A percentile compares a stretch with the other conserved stretches of the same genome.
Conservation (phyloP, 2,888 invertebrate genomes). For the Marronus borbonicus region DNA sequence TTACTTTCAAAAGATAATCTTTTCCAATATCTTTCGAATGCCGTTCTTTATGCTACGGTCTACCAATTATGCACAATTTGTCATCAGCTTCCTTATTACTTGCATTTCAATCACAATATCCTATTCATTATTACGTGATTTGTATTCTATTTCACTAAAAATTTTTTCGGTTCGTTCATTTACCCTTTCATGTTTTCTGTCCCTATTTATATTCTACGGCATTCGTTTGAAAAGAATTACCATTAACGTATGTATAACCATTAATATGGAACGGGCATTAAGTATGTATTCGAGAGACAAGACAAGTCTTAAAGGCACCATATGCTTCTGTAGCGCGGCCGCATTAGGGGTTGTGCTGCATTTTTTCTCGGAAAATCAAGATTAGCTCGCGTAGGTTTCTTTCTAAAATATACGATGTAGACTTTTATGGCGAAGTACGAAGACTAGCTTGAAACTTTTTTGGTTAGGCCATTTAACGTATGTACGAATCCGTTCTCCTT, state of each 20-base stretch:
- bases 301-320: neutral
- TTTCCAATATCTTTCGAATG: too few relatives aligned
- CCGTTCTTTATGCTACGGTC: too few relatives aligned
- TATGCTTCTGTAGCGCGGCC: neutral
- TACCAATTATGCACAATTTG: too few relatives aligned
- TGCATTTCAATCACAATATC: too few relatives aligned
- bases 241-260: neutral
- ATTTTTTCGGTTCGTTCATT: too few relatives aligned
- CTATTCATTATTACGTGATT: too few relatives aligned
- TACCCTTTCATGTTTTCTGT: too few relatives aligned
- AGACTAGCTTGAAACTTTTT: neutral
- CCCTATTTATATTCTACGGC: too few relatives aligned
- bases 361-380: slow-evolving; percentile 30
- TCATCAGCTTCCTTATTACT: too few relatives aligned
- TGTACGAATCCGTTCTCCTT: slow-evolving; percentile 19
- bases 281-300: neutral
- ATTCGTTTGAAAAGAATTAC: too few relatives aligned
- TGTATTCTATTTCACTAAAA: too few relatives aligned
- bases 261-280: neutral
- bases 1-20: too few relatives aligned
- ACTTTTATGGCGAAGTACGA: slow-evolving; percentile 29
- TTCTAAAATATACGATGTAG: neutral
- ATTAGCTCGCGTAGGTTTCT: slow-evolving; percentile 6
- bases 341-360: neutral
- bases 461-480: neutral